These are phyloP conservation scores for Tenualosa ilisha DNA, from an alignment of 2,797 vertebrate species.

Conservation along the genomic window DNA sequence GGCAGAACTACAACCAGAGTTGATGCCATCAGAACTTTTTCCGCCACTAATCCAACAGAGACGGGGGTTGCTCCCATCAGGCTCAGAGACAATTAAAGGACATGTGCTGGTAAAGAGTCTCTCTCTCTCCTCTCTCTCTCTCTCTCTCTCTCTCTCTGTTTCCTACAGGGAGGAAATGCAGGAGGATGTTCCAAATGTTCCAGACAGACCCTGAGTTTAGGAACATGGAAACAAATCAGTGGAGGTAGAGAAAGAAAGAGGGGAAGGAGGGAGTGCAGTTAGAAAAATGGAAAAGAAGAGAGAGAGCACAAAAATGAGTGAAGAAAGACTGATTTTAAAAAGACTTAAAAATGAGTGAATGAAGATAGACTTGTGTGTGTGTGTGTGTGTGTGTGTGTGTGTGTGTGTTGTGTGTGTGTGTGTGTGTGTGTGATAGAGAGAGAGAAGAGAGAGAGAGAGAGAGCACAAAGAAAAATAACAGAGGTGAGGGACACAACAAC, in stretches of 20 bases:
- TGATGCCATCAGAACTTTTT: too few species aligned
- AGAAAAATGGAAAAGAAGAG: too few species aligned
- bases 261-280: too few species aligned
- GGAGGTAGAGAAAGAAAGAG: too few species aligned
- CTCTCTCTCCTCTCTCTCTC: neutral
- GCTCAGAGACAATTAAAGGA: neutral
- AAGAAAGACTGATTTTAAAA: neutral
- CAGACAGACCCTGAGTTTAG: neutral
- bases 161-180: neutral
- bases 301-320: neutral
- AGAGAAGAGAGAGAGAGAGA: too few species aligned
- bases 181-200: neutral
- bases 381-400: too few species aligned
- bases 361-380: too few species aligned
- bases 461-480: neutral
- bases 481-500: neutral
- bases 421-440: too few species aligned
- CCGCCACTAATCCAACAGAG: too few species aligned
- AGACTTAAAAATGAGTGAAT: neutral
- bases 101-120: neutral
- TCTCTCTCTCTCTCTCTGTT: neutral
- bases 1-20: too few species aligned
- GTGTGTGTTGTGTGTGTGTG: too few species aligned
- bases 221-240: neutral
- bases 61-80: too few species aligned